phyloP scores from a whole-genome alignment of 2,113 vertebrate species.

The Fulica atra region DNA sequence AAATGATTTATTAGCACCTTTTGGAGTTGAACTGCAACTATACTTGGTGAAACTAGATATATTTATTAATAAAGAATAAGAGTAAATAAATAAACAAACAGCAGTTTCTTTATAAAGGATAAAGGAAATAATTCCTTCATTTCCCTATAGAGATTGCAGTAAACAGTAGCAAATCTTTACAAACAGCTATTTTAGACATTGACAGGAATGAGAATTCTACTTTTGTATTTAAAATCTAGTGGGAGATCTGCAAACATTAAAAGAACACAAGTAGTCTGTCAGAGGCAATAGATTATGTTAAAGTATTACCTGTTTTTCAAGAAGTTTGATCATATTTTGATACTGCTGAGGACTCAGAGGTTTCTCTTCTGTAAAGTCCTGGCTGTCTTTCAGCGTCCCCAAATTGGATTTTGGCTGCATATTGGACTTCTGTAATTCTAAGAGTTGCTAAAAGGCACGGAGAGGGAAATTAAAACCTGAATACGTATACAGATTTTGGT shows the following conservation, averaged over 20 bases:
- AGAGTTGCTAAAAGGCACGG: conserved; percentile 72
- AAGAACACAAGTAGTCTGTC: neutral
- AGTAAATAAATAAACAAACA: neutral
- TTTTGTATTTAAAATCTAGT: neutral
- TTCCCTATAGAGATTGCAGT: neutral
- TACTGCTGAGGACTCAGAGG: conserved; percentile 70
- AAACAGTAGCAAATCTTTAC: neutral
- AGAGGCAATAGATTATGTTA: neutral
- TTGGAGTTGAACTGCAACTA: neutral
- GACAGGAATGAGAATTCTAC: neutral
- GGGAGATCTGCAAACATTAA: neutral
- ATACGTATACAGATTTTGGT: neutral
- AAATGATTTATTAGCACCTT: neutral
- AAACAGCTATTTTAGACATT: neutral
- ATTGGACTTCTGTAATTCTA: conserved; percentile 77
- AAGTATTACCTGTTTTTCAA: conserved; percentile 84
- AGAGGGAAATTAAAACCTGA: neutral
- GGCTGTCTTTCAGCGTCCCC: conserved; percentile 75
- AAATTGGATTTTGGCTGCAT: conserved; percentile 75
- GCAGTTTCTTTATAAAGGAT: neutral
- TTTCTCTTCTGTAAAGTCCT: conserved; percentile 69
- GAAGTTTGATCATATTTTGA: conserved; percentile 77
- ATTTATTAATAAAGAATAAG: neutral
- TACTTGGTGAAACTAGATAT: neutral
- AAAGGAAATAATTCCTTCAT: neutral